Base-by-base conservation (phyloP, 2,113 vertebrate species). In the Neodontobutis hainanensis region DNA sequence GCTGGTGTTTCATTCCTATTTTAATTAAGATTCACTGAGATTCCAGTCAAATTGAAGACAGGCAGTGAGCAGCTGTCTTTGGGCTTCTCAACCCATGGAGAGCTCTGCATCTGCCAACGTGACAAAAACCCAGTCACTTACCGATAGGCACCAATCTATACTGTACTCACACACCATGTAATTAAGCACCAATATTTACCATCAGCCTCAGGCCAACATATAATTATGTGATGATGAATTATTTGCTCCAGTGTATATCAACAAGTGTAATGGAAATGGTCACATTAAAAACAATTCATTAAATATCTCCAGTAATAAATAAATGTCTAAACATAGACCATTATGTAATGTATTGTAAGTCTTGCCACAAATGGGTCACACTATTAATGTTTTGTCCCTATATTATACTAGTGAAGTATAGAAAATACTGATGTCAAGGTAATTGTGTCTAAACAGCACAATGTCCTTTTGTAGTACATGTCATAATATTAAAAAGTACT, bases 21-120 rank as follows among this genome's bases (percentile, higher is more conserved):
- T 86, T 85, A 81, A 74, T 87, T 85, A 83, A 78, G 73, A 70
- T 76, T 78, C 62, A 34, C 8, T 48, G 53, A 65, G 64, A 68
- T 68, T 77, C 40, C 19, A 35, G 34, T 75, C 49, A 68, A 70
- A 73, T 42, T 65, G 59, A 48, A 70, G 63, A 55, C 47, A 32
- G 61, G 57, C 70, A 71, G 16, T 63, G 65, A 66, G 61, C 68
- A 73, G 69, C 44, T 65, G 72, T 72, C 40, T 50, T 61, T 48
- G 50, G 45, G 43, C 75, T 81, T 53, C 48, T 35, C 53, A 48
- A 60, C 43, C 16, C 44, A 53, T 27, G 60, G 56, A 56, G 15
- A 73, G 55, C 40, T 77, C 19, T n/a, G 16, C 6, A 72, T 81
- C 52, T 61, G 19, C 19, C 62, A 27, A 32, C 38, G 27, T 55